Evolutionary conservation across 2,113 vertebrate species (phyloP).

Genomic region (Passer domesticus): DNA sequence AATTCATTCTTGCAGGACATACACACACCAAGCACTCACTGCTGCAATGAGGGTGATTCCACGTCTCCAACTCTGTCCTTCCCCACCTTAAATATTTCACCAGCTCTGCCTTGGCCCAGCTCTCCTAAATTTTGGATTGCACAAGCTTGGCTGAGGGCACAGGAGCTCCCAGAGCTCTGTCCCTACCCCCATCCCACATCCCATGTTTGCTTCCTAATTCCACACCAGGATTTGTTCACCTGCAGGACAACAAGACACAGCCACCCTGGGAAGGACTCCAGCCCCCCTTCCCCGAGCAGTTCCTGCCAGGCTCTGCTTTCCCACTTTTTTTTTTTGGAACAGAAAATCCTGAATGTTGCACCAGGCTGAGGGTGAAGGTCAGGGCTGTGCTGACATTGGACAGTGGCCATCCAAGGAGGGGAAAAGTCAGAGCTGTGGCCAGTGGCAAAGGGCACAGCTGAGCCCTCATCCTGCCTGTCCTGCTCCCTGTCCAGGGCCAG

Average conservation of each 20-base stretch:
- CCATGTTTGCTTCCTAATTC: background rate
- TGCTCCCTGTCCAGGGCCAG: background rate
- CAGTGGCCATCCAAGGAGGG: background rate
- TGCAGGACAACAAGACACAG: background rate
- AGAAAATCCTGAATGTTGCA: background rate
- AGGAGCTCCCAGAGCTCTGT: accelerated
- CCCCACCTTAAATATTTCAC: background rate
- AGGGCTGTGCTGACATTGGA: background rate
- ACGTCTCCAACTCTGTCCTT: accelerated
- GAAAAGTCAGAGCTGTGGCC: background rate
- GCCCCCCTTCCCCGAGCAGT: background rate
- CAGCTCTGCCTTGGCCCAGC: background rate
- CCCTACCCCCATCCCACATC: background rate
- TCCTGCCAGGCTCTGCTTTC: background rate
- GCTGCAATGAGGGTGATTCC: background rate
- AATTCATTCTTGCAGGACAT: background rate
- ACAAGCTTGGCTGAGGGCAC: background rate
- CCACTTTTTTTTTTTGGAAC: background rate
- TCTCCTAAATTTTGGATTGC: background rate
- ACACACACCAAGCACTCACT: accelerated
- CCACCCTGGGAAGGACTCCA: background rate
- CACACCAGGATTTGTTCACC: background rate
- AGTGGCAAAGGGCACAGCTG: background rate
- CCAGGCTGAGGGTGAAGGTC: background rate
- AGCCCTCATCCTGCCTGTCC: background rate